Conservation (phyloP, 2,888 invertebrate species). For the Boloria euphrosyne region DNA sequence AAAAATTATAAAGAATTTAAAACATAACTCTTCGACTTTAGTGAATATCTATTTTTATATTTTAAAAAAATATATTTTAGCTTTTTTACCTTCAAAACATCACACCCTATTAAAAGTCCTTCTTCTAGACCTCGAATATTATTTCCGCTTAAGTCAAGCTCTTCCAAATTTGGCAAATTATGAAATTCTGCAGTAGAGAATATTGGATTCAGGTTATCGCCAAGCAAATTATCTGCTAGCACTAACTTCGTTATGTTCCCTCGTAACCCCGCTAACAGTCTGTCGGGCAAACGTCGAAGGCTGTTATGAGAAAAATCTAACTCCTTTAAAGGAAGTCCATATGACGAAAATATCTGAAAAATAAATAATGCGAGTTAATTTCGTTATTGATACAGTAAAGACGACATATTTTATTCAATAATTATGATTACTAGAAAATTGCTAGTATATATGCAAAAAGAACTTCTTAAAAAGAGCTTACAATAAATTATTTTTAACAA, state of each 20-base stretch:
- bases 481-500: too few relatives aligned
- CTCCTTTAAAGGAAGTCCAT: constrained; percentile 87
- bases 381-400: too few relatives aligned
- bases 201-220: constrained; percentile 94
- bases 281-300: constrained; percentile 89
- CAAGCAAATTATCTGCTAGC: constrained; percentile 91
- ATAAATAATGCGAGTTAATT: neutral
- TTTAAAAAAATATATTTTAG: constrained; percentile 1
- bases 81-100: constrained; percentile 84
- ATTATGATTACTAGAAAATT: too few relatives aligned
- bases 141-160: constrained; percentile 91
- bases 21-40: neutral
- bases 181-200: constrained; percentile 94
- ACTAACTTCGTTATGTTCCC: constrained; percentile 86
- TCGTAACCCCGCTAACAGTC: constrained; percentile 85
- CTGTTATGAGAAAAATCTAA: constrained; percentile 93
- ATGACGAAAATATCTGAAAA: constrained; percentile 85
- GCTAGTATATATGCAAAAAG: too few relatives aligned
- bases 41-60: neutral
- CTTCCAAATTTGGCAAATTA: constrained; percentile 86
- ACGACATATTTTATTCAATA: too few relatives aligned
- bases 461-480: too few relatives aligned
- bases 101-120: constrained; percentile 92
- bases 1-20: too few relatives aligned
- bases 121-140: constrained; percentile 92